Conservation (phyloP, 2,113 vertebrate species). For the Hippocampus mohnikei region DNA sequence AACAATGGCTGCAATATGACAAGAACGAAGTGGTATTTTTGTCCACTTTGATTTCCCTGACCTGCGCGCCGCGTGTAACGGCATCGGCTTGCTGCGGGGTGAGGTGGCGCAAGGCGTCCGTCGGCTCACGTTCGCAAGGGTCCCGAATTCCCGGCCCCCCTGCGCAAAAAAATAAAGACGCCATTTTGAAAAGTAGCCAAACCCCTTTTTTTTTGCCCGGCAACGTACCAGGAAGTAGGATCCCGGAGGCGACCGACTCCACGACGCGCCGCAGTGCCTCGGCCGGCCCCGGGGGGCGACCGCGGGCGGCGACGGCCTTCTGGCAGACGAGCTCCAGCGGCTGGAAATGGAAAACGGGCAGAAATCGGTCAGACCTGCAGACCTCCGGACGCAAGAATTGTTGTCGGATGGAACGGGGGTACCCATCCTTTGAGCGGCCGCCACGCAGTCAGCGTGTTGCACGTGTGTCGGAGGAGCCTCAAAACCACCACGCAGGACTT, state of each 20-base stretch:
- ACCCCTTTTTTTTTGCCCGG: too few relatives aligned
- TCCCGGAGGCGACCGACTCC: slow-evolving; percentile 92
- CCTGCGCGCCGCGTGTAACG: slow-evolving; percentile 92
- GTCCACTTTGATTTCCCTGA: slow-evolving; percentile 31
- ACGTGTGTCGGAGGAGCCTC: slow-evolving; percentile 90
- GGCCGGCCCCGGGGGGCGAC: slow-evolving; percentile 86
- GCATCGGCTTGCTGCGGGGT: slow-evolving; percentile 83
- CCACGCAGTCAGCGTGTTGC: slow-evolving; percentile 87
- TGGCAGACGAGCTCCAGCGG: slow-evolving; percentile 94
- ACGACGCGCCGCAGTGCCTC: slow-evolving; percentile 89
- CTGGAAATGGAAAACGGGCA: slow-evolving; percentile 53
- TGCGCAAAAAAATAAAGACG: slow-evolving; percentile 29
- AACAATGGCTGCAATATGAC: too few relatives aligned
- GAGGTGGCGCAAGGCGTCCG: slow-evolving; percentile 83
- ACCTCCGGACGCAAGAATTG: slow-evolving; percentile 44
- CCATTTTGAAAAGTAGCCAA: too few relatives aligned
- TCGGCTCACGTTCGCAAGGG: slow-evolving; percentile 88
- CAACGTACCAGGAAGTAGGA: slow-evolving; percentile 84
- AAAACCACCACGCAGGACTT: slow-evolving; percentile 92
- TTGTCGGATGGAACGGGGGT: slow-evolving; percentile 53
- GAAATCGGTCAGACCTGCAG: background rate
- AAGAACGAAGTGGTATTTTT: too few relatives aligned
- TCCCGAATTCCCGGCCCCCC: slow-evolving; percentile 89
- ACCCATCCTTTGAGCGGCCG: slow-evolving; percentile 92
- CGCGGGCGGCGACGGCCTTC: slow-evolving; percentile 93